Evolutionary conservation across 2,888 invertebrate species (phyloP).

Genomic region (Erynnis tages): DNA sequence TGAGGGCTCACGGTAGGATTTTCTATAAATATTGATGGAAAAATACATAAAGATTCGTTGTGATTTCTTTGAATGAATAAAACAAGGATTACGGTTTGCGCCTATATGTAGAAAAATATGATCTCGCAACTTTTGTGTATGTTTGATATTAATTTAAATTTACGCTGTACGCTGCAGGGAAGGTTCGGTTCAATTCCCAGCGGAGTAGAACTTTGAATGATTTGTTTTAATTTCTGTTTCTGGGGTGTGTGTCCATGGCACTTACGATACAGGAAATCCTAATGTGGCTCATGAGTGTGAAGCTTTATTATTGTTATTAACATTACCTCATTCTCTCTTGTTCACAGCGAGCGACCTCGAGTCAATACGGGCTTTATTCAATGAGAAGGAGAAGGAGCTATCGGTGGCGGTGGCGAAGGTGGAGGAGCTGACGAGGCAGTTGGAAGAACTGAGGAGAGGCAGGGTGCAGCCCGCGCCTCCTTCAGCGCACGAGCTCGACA

Average conservation of each 20-base stretch:
- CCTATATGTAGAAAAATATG: too few relatives aligned
- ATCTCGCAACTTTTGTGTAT: too few relatives aligned
- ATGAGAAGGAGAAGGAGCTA: constrained; percentile 98
- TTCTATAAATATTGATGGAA: constrained; percentile 14
- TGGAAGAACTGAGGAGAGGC: constrained; percentile 92
- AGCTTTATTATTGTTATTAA: not conserved
- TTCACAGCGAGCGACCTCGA: constrained; percentile 94
- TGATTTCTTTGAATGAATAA: constrained; percentile 4
- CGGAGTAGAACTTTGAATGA: too few relatives aligned
- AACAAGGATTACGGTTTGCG: not conserved
- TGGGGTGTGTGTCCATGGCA: not conserved
- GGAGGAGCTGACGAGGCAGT: constrained; percentile 95
- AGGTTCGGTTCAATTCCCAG: too few relatives aligned
- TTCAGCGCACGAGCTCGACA: constrained; percentile 94
- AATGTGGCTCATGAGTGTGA: not conserved
- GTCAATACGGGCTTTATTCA: constrained; percentile 96
- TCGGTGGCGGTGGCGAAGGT: constrained; percentile 98
- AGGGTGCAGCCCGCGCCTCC: constrained; percentile 84
- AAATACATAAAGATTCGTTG: constrained; percentile 6
- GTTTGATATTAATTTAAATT: too few relatives aligned
- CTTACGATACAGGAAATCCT: not conserved
- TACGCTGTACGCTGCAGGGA: too few relatives aligned
- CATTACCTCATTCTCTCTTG: not conserved
- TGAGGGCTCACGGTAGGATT: constrained; percentile 7
- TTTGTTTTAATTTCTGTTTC: not conserved